These are phyloP conservation scores for Actenoides hombroni DNA, from an alignment of 2,113 vertebrate genomes.

Conservation along the genomic window DNA sequence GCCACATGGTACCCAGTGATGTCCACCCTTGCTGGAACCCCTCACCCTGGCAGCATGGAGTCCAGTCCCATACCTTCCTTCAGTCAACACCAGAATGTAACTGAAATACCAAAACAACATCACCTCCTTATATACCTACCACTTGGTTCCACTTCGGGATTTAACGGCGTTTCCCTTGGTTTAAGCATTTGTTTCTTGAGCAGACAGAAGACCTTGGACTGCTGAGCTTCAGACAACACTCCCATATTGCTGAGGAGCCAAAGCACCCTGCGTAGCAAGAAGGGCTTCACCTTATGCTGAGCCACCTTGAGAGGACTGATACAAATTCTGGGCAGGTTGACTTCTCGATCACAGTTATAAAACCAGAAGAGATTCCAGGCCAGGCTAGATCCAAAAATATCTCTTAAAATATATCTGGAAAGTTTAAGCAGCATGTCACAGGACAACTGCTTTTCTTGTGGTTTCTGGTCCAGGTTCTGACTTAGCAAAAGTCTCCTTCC, in stretches of 20 bases:
- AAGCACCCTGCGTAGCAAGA: neutral
- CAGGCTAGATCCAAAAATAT: constrained; percentile 9
- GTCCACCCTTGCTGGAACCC: neutral
- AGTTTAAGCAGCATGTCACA: constrained; percentile 35
- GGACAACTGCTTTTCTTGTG: neutral
- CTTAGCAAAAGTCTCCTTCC: neutral
- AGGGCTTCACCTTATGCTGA: neutral
- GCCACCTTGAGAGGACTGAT: neutral
- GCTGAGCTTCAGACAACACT: neutral
- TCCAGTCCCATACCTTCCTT: fast-evolving
- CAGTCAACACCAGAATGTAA: neutral
- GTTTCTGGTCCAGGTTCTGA: neutral
- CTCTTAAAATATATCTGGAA: constrained; percentile 19
- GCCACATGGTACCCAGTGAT: fast-evolving
- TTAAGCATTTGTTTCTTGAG: constrained; percentile 9
- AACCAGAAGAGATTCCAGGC: constrained; percentile 34
- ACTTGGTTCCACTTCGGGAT: neutral
- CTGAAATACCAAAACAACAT: neutral
- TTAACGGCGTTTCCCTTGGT: neutral
- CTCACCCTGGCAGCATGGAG: neutral
- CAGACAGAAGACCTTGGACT: neutral
- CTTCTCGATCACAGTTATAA: constrained; percentile 23
- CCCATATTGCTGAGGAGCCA: neutral
- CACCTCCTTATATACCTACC: constrained; percentile 2
- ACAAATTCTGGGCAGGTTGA: neutral